These are phyloP conservation scores for Amblyraja radiata DNA, from an alignment of 2,797 vertebrate species.

Conservation along the genomic window DNA sequence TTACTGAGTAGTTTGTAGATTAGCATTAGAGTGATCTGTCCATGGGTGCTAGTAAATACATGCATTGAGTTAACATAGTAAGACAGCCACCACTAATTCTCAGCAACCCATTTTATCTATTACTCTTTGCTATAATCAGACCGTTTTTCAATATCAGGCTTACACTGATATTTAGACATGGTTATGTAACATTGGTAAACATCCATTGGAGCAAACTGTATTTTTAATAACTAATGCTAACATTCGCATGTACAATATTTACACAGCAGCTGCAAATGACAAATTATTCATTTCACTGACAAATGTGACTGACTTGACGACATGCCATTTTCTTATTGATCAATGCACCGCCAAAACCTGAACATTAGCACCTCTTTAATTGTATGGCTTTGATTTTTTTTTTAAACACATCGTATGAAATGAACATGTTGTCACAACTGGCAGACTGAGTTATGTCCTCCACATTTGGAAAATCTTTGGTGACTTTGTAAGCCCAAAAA, in stretches of 20 bases:
- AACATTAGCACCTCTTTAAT: conserved; percentile 41
- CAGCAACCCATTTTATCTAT: too few relatives aligned
- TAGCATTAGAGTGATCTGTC: not conserved
- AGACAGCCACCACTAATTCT: not conserved
- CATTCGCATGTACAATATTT: conserved; percentile 70
- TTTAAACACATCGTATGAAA: conserved; percentile 39
- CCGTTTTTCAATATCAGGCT: conserved; percentile 49
- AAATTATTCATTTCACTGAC: conserved; percentile 56
- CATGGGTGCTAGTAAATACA: not conserved
- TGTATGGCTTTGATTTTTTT: conserved; percentile 31
- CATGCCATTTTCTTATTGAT: conserved; percentile 38
- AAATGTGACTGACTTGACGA: conserved; percentile 51
- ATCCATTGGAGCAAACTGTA: conserved; percentile 49
- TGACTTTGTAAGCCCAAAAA: conserved; percentile 46
- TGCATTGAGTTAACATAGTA: not conserved
- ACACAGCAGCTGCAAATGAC: conserved; percentile 57
- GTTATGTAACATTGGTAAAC: conserved; percentile 49
- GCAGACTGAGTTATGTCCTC: conserved; percentile 34
- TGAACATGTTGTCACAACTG: conserved; percentile 41
- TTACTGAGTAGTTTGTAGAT: not conserved
- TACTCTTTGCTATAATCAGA: conserved; percentile 40
- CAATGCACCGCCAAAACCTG: conserved; percentile 42
- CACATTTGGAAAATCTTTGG: conserved; percentile 51
- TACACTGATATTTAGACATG: conserved; percentile 48
- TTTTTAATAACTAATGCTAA: conserved; percentile 63